phyloP scores from a whole-genome alignment of 2,888 invertebrate species.

The Xestia sexstrigata region DNA sequence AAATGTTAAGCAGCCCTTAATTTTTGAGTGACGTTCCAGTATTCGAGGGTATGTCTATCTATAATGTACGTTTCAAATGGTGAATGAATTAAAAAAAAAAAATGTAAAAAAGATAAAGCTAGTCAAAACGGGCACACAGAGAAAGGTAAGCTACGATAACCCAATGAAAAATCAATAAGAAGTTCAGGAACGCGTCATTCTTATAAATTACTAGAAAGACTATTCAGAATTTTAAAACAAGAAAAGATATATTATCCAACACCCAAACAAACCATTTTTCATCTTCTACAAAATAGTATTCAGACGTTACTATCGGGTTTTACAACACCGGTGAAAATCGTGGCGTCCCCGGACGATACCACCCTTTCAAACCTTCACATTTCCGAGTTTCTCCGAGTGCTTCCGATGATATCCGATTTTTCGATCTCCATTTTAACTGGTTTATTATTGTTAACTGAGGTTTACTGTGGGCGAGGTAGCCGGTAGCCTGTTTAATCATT shows the following conservation, averaged over 20 bases:
- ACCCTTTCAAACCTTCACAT: constrained; percentile 39
- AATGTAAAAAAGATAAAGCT: too few relatives aligned
- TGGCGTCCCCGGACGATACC: constrained; percentile 37
- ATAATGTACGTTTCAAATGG: too few relatives aligned
- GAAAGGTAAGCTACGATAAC: neutral
- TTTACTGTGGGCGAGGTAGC: constrained; percentile 23
- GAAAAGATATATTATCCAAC: neutral
- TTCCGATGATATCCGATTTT: constrained; percentile 40
- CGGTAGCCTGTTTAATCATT: constrained; percentile 45
- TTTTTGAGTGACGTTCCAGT: too few relatives aligned
- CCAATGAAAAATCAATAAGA: neutral
- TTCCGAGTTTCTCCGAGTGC: constrained; percentile 44
- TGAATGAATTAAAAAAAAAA: too few relatives aligned
- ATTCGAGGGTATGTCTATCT: too few relatives aligned
- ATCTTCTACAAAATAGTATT: constrained; percentile 32
- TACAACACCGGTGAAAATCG: constrained; percentile 39
- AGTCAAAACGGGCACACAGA: neutral
- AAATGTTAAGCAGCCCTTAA: too few relatives aligned
- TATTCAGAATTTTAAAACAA: neutral
- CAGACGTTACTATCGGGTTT: constrained; percentile 26
- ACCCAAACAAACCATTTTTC: constrained; percentile 31
- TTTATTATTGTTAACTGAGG: constrained; percentile 56
- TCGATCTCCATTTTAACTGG: constrained; percentile 46
- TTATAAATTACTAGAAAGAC: neutral
- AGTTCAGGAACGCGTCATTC: too few relatives aligned